Base-by-base conservation (phyloP, 2,113 vertebrate genomes). In the Vulpes vulpes region DNA sequence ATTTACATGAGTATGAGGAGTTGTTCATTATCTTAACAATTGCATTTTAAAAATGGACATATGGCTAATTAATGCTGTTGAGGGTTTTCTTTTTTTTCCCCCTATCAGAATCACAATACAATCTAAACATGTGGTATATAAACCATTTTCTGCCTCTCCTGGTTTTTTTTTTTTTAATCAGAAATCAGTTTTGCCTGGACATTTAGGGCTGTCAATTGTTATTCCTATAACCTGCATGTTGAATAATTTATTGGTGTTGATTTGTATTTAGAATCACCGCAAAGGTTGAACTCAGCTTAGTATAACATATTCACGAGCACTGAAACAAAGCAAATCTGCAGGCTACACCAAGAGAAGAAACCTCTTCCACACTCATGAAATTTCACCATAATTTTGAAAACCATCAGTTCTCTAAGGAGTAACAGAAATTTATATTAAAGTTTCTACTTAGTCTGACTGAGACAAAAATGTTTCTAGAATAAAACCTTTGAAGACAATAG, bases 1-100 rank as follows among this genome's bases (percentile, higher is more conserved):
- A 81, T 97, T 97, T 97, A 96, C 51, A 15, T 30, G 12, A 19
- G 83, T 88, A 55, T 89, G 12, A 93, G 78, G 82, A 88, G 53
- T 14, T 93, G 11, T 91, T 98, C 57, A 16, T 71, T 67, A 60
- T 53, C 30, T 92, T 92, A 16, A 19, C 11, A 59, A 95, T 94
- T 92, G 80, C n/a, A 60, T 95, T 43, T 90, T 32, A 82, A 60
- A 96, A 87, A 73, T 43, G 25, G 19, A 38, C 91, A 57, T 43
- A 25, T 95, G n/a, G 38, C 57, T 92, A 71, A 19, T 0, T 6
- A 65, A 90, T 93, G 30, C 0, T 1, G 27, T 85, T 55, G 19
- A 19, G 11, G 5, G 17, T 1, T 22, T 23, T 82, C 65, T 79
- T 5, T 82, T 73, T 79, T 5, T 64, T 76, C 4, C 51, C 57